A percentile compares a stretch with the other conserved stretches of the same genome.
phyloP scores from a whole-genome alignment of 1,140 invertebrate species.

The Armadillidium nasatum region DNA sequence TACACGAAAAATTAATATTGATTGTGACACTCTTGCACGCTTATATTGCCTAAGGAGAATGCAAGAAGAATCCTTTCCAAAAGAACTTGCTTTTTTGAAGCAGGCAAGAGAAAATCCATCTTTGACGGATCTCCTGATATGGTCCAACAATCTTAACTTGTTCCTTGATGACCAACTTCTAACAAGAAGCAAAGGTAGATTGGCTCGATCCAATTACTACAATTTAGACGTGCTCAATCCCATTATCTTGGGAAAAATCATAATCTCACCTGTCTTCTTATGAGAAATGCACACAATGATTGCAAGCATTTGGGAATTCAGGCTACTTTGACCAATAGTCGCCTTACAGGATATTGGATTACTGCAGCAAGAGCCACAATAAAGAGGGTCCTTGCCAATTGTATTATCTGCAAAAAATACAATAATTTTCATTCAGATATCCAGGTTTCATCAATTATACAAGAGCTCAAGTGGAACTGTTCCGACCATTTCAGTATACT shows the following conservation, averaged over 20 bases:
- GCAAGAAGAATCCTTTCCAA: not conserved
- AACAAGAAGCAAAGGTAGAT: not conserved
- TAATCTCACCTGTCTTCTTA: not conserved
- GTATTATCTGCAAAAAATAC: conserved; percentile 15
- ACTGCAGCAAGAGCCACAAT: not conserved
- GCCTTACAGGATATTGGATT: conserved; percentile 1
- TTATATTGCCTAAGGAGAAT: not conserved
- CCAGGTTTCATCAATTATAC: conserved; percentile 5
- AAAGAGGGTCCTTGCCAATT: not conserved
- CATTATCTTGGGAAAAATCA: not conserved
- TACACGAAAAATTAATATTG: not conserved
- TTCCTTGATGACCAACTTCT: not conserved
- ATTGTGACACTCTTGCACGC: not conserved
- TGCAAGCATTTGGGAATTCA: conserved; percentile 7
- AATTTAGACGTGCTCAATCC: conserved; percentile 1
- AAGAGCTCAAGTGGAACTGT: not conserved
- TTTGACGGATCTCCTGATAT: not conserved
- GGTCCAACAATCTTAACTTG: not conserved
- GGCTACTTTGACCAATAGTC: too few relatives aligned
- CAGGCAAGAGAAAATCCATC: too few relatives aligned
- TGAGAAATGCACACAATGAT: not conserved
- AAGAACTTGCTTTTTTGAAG: not conserved
- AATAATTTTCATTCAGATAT: conserved; percentile 16
- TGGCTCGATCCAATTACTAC: not conserved
- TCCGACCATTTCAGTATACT: conserved; percentile 14